These are phyloP conservation scores for Darevskia mixta DNA, from an alignment of 2,797 vertebrate genomes.

Conservation along the genomic window DNA sequence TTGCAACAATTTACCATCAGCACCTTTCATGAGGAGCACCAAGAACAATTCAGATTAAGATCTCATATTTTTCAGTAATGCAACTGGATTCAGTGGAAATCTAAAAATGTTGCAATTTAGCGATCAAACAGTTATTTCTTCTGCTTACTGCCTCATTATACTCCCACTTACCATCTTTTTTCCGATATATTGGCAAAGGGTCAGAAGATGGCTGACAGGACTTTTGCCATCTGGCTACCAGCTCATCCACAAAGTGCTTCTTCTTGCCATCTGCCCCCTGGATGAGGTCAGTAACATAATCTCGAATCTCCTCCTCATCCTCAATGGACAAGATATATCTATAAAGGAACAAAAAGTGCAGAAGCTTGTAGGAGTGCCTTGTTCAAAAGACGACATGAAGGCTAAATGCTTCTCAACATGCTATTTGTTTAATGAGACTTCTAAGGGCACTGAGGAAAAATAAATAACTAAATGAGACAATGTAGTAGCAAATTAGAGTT, in stretches of 20 bases:
- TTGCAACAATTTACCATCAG: background rate
- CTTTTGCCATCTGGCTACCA: slow-evolving; percentile 86
- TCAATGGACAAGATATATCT: slow-evolving; percentile 95
- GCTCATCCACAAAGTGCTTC: slow-evolving; percentile 88
- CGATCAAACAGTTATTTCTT: background rate
- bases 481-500: no score
- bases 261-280: slow-evolving; percentile 91
- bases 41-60: background rate
- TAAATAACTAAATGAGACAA: background rate
- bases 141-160: background rate
- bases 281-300: slow-evolving; percentile 92
- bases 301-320: slow-evolving; percentile 89
- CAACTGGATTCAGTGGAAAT: background rate
- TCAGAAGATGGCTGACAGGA: slow-evolving; percentile 73
- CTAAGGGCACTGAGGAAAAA: no score
- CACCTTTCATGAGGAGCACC: background rate
- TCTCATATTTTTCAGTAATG: background rate
- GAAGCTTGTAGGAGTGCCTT: background rate
- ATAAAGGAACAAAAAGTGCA: background rate
- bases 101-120: background rate
- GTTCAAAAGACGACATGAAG: background rate
- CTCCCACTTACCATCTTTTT: slow-evolving; percentile 79
- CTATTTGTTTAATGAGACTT: background rate
- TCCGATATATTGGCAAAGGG: slow-evolving; percentile 59
- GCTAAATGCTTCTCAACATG: no score